A percentile compares a stretch with the other conserved stretches of the same genome.
phyloP scores from a whole-genome alignment of 2,888 invertebrate genomes.

The Ichneumoninae sp. region DNA sequence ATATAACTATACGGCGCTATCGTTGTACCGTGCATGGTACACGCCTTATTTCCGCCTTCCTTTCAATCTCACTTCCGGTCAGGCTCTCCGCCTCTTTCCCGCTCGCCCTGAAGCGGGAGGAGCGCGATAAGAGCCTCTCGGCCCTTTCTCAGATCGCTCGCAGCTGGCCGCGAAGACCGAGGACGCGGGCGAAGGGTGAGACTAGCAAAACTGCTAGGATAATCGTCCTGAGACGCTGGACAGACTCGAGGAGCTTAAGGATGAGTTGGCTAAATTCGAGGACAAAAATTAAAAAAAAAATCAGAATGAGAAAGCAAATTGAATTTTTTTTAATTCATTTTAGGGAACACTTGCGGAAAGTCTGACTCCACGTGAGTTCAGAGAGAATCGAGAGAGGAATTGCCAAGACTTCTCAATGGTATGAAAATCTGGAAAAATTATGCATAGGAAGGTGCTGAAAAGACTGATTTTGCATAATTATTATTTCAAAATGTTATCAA shows the following conservation, averaged over 20 bases:
- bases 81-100: constrained; percentile 30
- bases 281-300: too few relatives aligned
- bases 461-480: too few relatives aligned
- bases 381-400: too few relatives aligned
- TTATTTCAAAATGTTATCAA: too few relatives aligned
- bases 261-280: not conserved
- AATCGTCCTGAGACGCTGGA: constrained; percentile 14
- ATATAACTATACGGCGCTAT: constrained; percentile 9
- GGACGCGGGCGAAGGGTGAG: not conserved
- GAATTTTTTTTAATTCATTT: too few relatives aligned
- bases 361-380: too few relatives aligned
- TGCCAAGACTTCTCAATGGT: too few relatives aligned
- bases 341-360: too few relatives aligned
- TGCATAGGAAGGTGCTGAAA: too few relatives aligned
- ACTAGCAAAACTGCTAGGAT: constrained; percentile 18
- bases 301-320: too few relatives aligned
- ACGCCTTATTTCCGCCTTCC: constrained; percentile 43
- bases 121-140: constrained; percentile 64
- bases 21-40: not conserved
- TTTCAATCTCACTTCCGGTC: constrained; percentile 69
- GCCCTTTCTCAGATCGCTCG: constrained; percentile 42
- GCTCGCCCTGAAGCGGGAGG: constrained; percentile 1
- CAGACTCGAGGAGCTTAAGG: not conserved
- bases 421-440: too few relatives aligned
- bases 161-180: constrained; percentile 14